phyloP scores from a whole-genome alignment of 2,888 invertebrate genomes.

The Ypsolopha scabrella region DNA sequence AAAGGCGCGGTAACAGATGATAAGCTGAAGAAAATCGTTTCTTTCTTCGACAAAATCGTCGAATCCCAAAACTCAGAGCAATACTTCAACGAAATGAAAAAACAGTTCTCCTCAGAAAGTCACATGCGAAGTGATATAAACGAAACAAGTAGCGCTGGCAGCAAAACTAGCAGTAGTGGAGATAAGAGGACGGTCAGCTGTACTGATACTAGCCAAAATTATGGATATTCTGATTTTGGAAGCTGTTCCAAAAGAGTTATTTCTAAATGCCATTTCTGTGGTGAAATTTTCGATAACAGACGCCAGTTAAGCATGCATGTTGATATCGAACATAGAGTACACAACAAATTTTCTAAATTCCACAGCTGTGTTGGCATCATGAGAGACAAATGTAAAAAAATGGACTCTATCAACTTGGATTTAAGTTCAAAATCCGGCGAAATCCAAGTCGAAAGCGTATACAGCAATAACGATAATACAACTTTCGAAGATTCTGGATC shows the following conservation, averaged over 20 bases:
- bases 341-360: slow-evolving; percentile 39
- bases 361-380: slow-evolving; percentile 37
- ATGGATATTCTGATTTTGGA: too few species aligned
- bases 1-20: slow-evolving; percentile 21
- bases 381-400: slow-evolving; percentile 1
- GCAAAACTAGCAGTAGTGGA: too few species aligned
- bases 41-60: slow-evolving; percentile 50
- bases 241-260: too few species aligned
- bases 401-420: too few species aligned
- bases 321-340: slow-evolving; percentile 33
- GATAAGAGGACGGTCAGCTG: slow-evolving; percentile 30
- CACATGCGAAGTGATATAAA: slow-evolving; percentile 13
- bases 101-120: slow-evolving; percentile 27
- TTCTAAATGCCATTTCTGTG: slow-evolving; percentile 32
- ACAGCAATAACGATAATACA: too few species aligned
- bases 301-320: slow-evolving; percentile 43
- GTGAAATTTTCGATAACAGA: slow-evolving; percentile 36
- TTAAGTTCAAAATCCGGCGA: too few species aligned
- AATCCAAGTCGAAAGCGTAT: too few species aligned
- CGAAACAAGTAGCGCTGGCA: too few species aligned
- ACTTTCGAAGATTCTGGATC: too few species aligned
- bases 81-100: slow-evolving; percentile 23
- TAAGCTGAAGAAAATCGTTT: slow-evolving; percentile 53
- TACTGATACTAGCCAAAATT: slow-evolving; percentile 17
- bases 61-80: slow-evolving; percentile 20